Evolutionary conservation across 2,113 vertebrate genomes (phyloP), one percentile per base, ranked within the genome.

Genomic region (Oreochromis spilurus): DNA sequence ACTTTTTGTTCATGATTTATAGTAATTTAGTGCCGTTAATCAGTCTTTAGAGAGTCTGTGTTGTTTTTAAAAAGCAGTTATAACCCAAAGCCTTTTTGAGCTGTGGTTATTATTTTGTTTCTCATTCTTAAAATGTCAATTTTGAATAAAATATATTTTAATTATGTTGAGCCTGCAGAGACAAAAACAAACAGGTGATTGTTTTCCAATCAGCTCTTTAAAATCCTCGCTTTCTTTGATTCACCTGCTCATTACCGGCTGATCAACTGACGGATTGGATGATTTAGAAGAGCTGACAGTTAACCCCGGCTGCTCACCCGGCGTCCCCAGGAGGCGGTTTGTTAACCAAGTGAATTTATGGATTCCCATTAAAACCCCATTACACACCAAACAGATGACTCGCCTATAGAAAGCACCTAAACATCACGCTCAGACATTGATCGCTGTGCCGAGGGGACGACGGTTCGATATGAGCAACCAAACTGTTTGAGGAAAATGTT

Each of bases 331-430:
- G 4, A 40, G 53, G 29, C 17, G 2, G 26, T 88, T 72, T 43
- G 67, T 43, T 83, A 79, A 55, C 55, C 34, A 62, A 31, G 17
- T 7, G 9, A 75, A 91, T 86, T 43, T 87, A 92, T 87, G 54
- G 83, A 89, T 6, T 77, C 70, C 65, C 81, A 84, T 90, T 91
- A 89, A 89, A 91, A 83, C 6, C 11, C 13, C 83, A 89, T 90
- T 82, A 60, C 16, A 21, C 62, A 67, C 11, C 34, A 57, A 82
- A 83, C 50, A 45, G 36, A 90, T 45, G 77, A 67, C 34, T 91
- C 79, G 2, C 14, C 43, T 38, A 10, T 50, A 83, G 65, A 86
- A 54, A 50, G 57, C 43, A 36, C 31, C 9, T 16, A 21, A 43
- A 83, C 58, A 31, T 38, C 34, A 17, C 24, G 53, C 52, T 70